Evolutionary conservation across 2,888 invertebrate species (phyloP), one percentile per base, ranked within the genome.

Genomic region (Piscicola geometra): DNA sequence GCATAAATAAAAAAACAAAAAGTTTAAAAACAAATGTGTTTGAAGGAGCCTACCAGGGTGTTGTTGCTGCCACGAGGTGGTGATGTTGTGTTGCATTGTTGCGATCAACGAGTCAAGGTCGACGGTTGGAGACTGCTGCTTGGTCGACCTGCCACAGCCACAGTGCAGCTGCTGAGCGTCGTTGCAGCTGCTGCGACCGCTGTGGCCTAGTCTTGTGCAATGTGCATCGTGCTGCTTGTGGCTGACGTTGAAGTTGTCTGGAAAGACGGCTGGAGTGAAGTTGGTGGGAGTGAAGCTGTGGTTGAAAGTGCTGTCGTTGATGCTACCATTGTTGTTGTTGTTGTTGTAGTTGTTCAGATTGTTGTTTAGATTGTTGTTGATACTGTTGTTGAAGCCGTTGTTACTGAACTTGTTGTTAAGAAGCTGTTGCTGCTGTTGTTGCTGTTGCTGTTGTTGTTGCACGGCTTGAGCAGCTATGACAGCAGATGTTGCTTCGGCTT

Each of bases 401-500:
- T 1, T 56, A n/a, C 36, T 73, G 60, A 25, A 35, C 33, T 73
- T 52, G 60, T 64, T 52, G 32, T 21, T 25, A 18, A 36, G 33
- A 12, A 56, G n/a, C 25, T 9, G n/a, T 30, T 71, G 50, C 28
- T 52, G 50, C 28, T 71, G 30, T 5, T 73, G 35, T 25, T 73
- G 47, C 41, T 71, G 50, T 52, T 52, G 50, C 28, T 71, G 30
- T 5, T 73, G 35, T 25, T 73, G 47, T 25, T 73, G 73, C 1
- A 77, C 64, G 41, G 75, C 75, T 60, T 77, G 75, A n/a, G 75
- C 69, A 15, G 75, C 77, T 64, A 77, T 77, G 50, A 71, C 71
- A 5, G 77, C 69, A 9, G 75, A 77, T 0, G 77, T 77, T 3
- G 75, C 75, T 30, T 77, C 71, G 1, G 77, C 77, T 15, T 77